Base-by-base conservation (phyloP, 1,140 invertebrate species). In the Probaryconus sp. region DNA sequence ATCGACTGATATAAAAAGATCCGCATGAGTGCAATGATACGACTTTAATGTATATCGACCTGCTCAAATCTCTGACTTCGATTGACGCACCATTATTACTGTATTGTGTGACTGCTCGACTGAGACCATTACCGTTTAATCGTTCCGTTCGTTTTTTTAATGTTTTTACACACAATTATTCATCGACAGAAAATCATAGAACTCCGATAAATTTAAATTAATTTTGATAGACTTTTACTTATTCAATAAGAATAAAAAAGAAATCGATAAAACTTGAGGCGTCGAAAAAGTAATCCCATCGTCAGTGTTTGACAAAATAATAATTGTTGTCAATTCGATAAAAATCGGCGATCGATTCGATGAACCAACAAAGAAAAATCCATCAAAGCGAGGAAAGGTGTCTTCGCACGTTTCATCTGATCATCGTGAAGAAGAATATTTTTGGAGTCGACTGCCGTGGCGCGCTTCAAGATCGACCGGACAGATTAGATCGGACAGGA, bases 401-500 rank as follows among this genome's bases (percentile, higher is more conserved):
- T 60, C 43, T 42, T 31, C 20, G 50, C 55, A 48, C 55, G 47
- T 67, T 67, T 53, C 45, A 48, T 31, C 30, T 14, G 45, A 53
- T 72, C 60, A 55, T 50, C 42, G 43, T 55, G 48, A 55, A 61
- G 53, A 37, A 69, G 48, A 63, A 56, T 70, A 55, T 48, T 69
- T 76, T 69, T 61, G 61, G 53, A 51, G 11, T 55, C 58, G 40
- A 43, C 55, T 26, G 51, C 43, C 35, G 20, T 14, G 40, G 47
- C 28, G 43, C 60, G 33, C 24, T 61, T 74, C 48, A 69, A 71
- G 81, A 82, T 82, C 73, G 61, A 63, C 17, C 48, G 60, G 35
- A 51, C 16, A 79, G 81, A 82, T 82, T 79, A 79, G 73, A 63
- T 75, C 69, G 67, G 50, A 70, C 67, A 38, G 74, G 60, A 80